Percentiles rank a stretch among this genome's conserved stretches.
Conservation (phyloP, 2,797 vertebrate genomes). For the Percopsis omiscomaycus region DNA sequence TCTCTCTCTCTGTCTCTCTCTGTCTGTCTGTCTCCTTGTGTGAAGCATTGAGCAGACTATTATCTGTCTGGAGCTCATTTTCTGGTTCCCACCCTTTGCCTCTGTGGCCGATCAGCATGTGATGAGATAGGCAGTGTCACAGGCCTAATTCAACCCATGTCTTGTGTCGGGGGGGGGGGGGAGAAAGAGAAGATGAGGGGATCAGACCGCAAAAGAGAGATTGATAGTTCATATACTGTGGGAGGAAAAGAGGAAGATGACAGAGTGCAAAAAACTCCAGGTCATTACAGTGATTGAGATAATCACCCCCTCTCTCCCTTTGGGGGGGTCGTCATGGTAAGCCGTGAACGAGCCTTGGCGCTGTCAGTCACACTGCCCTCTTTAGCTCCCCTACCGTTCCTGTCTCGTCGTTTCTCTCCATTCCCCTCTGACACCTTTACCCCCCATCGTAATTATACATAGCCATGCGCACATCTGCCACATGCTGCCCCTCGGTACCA, state of each 20-base stretch:
- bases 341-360: slow-evolving; percentile 46
- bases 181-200: slow-evolving; percentile 25
- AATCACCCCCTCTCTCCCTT: not conserved
- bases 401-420: not conserved
- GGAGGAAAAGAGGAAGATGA: slow-evolving; percentile 20
- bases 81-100: slow-evolving; percentile 70
- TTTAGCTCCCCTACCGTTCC: slow-evolving; percentile 9
- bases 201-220: slow-evolving; percentile 68
- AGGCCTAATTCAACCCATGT: slow-evolving; percentile 67
- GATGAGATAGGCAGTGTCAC: slow-evolving; percentile 62
- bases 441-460: not conserved
- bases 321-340: slow-evolving; percentile 41
- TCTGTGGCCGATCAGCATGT: slow-evolving; percentile 64
- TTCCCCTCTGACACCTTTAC: slow-evolving; percentile 5
- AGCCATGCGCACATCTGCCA: not conserved
- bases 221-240: slow-evolving; percentile 24
- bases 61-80: slow-evolving; percentile 70
- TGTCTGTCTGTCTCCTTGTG: slow-evolving; percentile 29
- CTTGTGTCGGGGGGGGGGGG: slow-evolving; percentile 61
- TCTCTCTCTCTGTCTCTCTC: slow-evolving; percentile 30
- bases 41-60: slow-evolving; percentile 54
- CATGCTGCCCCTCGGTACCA: slow-evolving; percentile 1
- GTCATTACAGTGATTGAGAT: slow-evolving; percentile 28
- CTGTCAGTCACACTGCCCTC: slow-evolving; percentile 47
- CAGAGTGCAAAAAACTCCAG: slow-evolving; percentile 23